These are phyloP conservation scores for Patiria pectinifera DNA, from an alignment of 53 echinoderm and acorn worm species.

Conservation along the genomic window DNA sequence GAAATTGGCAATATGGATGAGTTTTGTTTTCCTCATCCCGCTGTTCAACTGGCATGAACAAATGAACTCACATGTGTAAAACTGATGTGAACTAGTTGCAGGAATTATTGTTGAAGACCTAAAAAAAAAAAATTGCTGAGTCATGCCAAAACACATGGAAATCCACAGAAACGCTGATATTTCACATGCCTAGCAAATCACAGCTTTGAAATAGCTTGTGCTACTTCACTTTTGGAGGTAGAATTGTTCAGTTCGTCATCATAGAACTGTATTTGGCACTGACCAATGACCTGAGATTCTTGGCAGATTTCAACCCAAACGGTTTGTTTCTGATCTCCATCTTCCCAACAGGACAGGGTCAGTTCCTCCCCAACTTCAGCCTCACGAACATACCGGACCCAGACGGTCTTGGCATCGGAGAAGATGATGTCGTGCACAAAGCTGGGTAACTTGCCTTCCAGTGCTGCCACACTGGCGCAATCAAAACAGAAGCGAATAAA, in stretches of 20 bases:
- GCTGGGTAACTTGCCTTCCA: not conserved
- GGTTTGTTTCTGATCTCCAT: not conserved
- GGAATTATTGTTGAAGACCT: too few species aligned
- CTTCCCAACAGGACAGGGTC: slow-evolving; percentile 52
- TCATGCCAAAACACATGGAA: too few species aligned
- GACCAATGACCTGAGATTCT: slow-evolving; percentile 29
- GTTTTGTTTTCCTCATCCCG: too few species aligned
- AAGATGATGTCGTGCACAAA: slow-evolving; percentile 34
- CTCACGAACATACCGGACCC: slow-evolving; percentile 36
- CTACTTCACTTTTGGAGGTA: not conserved
- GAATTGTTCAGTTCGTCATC: not conserved
- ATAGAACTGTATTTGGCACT: slow-evolving; percentile 50
- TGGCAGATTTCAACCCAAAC: slow-evolving; percentile 35
- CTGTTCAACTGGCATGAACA: too few species aligned
- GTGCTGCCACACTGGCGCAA: slow-evolving; percentile 38
- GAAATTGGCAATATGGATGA: too few species aligned
- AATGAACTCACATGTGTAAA: too few species aligned
- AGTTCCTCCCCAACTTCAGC: slow-evolving; percentile 29
- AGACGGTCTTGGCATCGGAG: slow-evolving; percentile 20
- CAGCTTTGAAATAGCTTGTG: not conserved
- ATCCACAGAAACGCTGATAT: too few species aligned
- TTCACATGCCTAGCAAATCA: not conserved
- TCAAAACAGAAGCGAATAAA: slow-evolving; percentile 52
- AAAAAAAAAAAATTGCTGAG: too few species aligned
- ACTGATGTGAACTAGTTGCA: too few species aligned